A percentile compares a stretch with the other conserved stretches of the same genome.
Conservation (phyloP, 2,888 invertebrate genomes). For the Microctonus brassicae region DNA sequence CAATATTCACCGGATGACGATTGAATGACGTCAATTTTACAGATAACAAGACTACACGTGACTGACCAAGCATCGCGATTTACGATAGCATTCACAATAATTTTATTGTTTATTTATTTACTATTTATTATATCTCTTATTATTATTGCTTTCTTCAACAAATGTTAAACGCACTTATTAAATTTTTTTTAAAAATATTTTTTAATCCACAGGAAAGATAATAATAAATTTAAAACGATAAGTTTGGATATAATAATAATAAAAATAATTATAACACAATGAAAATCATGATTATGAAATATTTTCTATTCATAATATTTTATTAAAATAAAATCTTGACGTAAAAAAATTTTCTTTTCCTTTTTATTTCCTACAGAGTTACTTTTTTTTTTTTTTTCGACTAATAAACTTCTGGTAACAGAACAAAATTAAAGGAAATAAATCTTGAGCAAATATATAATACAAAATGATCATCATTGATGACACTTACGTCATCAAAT, state of each 20-base stretch:
- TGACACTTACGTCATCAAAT: constrained; percentile 24
- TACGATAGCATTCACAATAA: not conserved
- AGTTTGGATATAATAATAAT: not conserved
- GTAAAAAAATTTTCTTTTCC: too few relatives aligned
- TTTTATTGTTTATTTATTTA: constrained; percentile 18
- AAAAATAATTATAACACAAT: too few relatives aligned
- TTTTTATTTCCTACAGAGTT: too few relatives aligned
- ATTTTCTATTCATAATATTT: too few relatives aligned
- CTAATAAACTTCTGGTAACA: too few relatives aligned
- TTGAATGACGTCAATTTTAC: constrained; percentile 35
- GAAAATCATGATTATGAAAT: too few relatives aligned
- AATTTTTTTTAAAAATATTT: not conserved
- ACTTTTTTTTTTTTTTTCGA: too few relatives aligned
- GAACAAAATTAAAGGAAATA: not conserved
- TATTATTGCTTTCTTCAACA: not conserved
- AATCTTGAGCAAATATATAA: not conserved
- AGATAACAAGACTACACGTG: constrained; percentile 33
- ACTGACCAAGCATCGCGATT: constrained; percentile 25
- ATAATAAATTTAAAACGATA: not conserved
- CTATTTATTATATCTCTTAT: not conserved
- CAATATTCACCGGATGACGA: constrained; percentile 35
- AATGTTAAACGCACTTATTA: not conserved
- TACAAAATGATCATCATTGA: not conserved
- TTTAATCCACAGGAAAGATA: constrained; percentile 3
- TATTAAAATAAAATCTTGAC: too few relatives aligned